Base-by-base conservation (phyloP, 2,888 invertebrate genomes). In the Leptinotarsa juncta region DNA sequence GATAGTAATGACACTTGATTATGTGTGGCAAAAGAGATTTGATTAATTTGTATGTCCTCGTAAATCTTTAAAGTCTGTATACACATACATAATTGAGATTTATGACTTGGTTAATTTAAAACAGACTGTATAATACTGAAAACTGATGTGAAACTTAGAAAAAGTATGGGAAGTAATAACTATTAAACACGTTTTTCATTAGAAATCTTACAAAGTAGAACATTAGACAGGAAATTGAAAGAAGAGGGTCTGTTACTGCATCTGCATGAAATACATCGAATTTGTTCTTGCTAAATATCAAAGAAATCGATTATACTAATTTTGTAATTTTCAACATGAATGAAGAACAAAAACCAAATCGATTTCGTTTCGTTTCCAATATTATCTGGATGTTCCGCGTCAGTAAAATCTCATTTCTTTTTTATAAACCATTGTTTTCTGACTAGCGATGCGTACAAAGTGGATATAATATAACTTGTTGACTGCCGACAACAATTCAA, bases 321-420 rank as follows among this genome's bases (percentile, higher is more conserved):
- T 62, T 57, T 48, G 57, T 76, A 73, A 76, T 73, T 76, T 76
- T 76, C 73, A 65, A 76, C 72, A 67, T 71, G 74, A 74, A 74
- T 72, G 72, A 60, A 77, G 55, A 55, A 68, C 65, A 65, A 73
- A 76, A 73, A 72, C 57, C 49, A 71, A 74, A 71, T 73, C 70
- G 68, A 76, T 73, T 72, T 48, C 66, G 49, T 60, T 67, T 49
- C 67, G 67, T 67, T 73, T 70, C 69, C 67, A 70, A 72, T 70
- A 67, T 74, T 71, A 66, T 71, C 70, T 68, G 26, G 65, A 62
- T 51, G 77, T 74, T 72, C 67, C 73, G 75, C 74, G 60, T 71
- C 68, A 74, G 65, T 72, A 68, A 73, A 73, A 71, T 71, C 75
- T 72, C 76, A 77, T 75, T 77, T 71, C 73, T 73, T 77, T 75